Evolutionary conservation across 2,113 vertebrate genomes (phyloP), one percentile per base, ranked within the genome.

Genomic region (Girardinichthys multiradiatus): DNA sequence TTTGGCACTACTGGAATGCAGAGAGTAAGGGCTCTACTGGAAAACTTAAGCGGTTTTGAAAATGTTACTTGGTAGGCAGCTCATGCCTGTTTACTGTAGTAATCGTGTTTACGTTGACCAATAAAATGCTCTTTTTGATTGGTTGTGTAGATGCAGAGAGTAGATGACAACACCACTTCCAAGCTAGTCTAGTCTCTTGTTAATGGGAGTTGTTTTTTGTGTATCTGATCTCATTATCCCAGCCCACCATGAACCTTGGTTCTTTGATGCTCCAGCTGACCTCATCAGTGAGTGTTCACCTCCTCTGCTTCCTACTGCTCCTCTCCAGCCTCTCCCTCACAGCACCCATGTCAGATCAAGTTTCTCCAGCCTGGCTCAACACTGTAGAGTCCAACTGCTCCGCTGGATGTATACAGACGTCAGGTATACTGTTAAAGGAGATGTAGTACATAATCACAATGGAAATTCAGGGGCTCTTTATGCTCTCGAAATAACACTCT

Each of bases 261-360:
- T 39, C 76, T 54, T 82, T 14, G 7, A 48, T 8, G 37, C 69
- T 82, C 27, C 82, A 17, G 19, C 66, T 68, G 67, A 75, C 57
- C 42, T 66, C 68, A 19, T 37, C 13, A 7, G n/a, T 45, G 57
- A 63, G 75, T 61, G 37, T 86, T 31, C 70, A 24, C 27, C 65
- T 90, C 45, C 63, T 88, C 66, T 71, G n/a, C 64, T 57, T 86
- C 65, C 85, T 88, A 72, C 68, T 85, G 33, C 66, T 86, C 37
- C n/a, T 81, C 69, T 27, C 57, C 2, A 26, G 8, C 35, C 59
- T 37, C 72, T 57, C 66, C 57, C 5, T 48, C 26, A 24, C 28
- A 21, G 27, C 4, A 2, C 0, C 45, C 13, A 0, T 2, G 11
- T 2, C 2, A 9, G 3, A 0, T 28, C 63, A 2, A n/a, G 5